phyloP scores from a whole-genome alignment of 2,113 vertebrate species.

The Platichthys flesus region DNA sequence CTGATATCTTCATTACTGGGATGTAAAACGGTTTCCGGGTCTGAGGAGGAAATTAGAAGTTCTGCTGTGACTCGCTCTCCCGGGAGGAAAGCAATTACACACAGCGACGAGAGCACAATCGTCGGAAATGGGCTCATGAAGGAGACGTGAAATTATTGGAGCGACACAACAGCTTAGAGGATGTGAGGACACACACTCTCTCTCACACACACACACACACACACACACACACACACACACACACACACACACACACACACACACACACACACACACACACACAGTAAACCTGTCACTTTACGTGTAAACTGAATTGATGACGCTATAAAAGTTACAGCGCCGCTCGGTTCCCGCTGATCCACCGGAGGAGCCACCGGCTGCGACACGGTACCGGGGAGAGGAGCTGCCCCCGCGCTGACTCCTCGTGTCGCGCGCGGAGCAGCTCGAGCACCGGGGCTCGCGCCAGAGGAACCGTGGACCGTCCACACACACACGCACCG shows the following conservation, averaged over 20 bases:
- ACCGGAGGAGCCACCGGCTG: neutral
- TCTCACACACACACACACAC: neutral
- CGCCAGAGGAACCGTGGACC: no score
- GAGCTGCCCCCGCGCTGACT: no score
- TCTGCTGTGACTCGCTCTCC: conserved; percentile 71
- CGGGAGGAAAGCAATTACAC: conserved; percentile 74
- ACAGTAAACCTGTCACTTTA: conserved; percentile 47
- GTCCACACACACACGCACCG: neutral
- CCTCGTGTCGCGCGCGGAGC: no score
- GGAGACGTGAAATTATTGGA: conserved; percentile 49
- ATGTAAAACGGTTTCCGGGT: conserved; percentile 67
- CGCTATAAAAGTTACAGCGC: conserved; percentile 57
- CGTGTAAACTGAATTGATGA: conserved; percentile 52
- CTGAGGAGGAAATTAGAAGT: conserved; percentile 74
- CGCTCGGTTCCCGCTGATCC: no score
- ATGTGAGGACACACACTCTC: neutral
- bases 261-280: neutral
- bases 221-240: neutral
- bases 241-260: neutral
- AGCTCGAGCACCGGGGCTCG: no score
- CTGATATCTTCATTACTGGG: conserved; percentile 67
- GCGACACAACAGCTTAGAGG: conserved; percentile 40
- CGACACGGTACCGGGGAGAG: neutral
- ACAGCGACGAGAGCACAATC: conserved; percentile 65
- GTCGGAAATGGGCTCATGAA: conserved; percentile 69